Evolutionary conservation across 1,140 invertebrate genomes (phyloP), one percentile per base, ranked within the genome.

Genomic region (Lucilia sericata): DNA sequence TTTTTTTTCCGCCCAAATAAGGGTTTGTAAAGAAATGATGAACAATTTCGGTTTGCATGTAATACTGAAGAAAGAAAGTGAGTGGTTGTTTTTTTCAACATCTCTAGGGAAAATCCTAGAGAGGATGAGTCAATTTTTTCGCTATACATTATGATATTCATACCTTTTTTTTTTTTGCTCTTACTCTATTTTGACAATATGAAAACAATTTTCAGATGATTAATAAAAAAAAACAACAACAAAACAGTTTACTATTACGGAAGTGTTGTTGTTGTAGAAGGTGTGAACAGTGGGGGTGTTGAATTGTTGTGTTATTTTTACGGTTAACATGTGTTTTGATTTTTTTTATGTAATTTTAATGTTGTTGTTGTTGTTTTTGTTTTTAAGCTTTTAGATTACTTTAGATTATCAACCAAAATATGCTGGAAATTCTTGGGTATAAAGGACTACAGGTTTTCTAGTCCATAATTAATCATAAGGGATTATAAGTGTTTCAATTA

Each of bases 391-490:
- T 80, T 25, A 49, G 42, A 80, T 80, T 80, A 80, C 42, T 49
- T 80, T 17, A 80, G 76, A 80, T 80, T 80, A 80, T 80, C 76
- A 80, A 80, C 47, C 36, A 42, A 42, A 42, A 42, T 42, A 42
- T 42, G 42, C 42, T 42, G 42, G 42, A 42, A 8, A 42, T 42
- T 42, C 42, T 42, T 75, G 2, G 2, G 9, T 55, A 55, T 25
- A 36, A 42, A 1, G 75, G 75, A 36, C 75, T 78, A 78, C 75
- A 78, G 36, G 75, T 78, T 47, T 78, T 78, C 75, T 42, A 51
- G 42, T 49, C 19, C 76, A 80, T 80, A 80, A 80, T 80, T 80
- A 80, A 80, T 80, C 76, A 80, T 80, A 80, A 80, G 76, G 76
- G 76, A 80, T 80, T 80, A 80, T 80, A 49, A 49, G 76, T 80